Evolutionary conservation across 2,113 vertebrate species (phyloP).

Genomic region (Globicephala melas): DNA sequence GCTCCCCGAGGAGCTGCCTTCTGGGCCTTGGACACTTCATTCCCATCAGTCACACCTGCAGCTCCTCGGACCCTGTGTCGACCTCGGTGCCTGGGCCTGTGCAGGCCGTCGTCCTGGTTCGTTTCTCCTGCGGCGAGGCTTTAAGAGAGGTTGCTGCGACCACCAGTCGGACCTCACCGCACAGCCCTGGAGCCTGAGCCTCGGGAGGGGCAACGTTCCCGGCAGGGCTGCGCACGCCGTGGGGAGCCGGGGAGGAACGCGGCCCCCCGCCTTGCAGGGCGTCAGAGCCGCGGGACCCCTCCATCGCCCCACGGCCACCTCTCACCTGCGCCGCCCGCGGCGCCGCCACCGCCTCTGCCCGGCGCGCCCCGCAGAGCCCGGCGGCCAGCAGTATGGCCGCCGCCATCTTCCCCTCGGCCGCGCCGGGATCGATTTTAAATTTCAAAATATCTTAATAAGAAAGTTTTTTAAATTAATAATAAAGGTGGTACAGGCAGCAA

Average conservation of each 20-base stretch:
- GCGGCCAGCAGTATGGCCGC: background rate
- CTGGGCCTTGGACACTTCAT: conserved; percentile 82
- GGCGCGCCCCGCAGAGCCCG: background rate
- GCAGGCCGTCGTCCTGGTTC: background rate
- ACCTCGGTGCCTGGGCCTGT: background rate
- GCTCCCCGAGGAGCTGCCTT: conserved; percentile 80
- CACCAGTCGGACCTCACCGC: background rate
- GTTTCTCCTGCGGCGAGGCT: background rate
- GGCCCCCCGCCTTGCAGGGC: rapidly evolving
- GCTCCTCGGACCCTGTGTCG: conserved; percentile 55
- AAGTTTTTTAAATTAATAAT: background rate
- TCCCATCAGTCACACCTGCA: conserved; percentile 40
- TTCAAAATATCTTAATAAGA: conserved; percentile 5
- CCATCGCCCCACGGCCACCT: background rate
- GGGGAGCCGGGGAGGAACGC: background rate
- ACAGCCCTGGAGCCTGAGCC: background rate
- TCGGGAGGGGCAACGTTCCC: too few relatives aligned
- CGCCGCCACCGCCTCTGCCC: background rate
- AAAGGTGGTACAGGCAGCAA: background rate
- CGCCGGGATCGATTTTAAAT: background rate
- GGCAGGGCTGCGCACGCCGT: background rate
- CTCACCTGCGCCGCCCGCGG: conserved; percentile 47
- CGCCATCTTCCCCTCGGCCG: conserved; percentile 52
- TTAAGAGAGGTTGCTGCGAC: background rate
- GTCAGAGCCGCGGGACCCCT: background rate